Evolutionary conservation across 2,113 vertebrate species (phyloP).

Genomic region (Esox niger): DNA sequence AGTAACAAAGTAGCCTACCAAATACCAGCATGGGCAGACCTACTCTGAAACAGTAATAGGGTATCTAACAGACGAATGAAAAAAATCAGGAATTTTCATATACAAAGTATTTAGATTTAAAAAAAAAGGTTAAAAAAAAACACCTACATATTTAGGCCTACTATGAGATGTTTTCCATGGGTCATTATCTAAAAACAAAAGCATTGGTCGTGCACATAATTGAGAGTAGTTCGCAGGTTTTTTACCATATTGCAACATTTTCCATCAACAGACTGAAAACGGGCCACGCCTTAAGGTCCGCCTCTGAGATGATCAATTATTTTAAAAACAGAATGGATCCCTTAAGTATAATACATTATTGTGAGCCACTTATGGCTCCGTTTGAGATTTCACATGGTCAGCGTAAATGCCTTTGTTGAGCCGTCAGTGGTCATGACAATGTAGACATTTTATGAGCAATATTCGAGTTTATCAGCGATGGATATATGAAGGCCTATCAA

Average conservation of each 20-base stretch:
- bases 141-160: no score
- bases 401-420: not conserved
- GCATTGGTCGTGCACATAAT: not conserved
- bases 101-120: no score
- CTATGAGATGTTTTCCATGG: no score
- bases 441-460: not conserved
- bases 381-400: not conserved
- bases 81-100: no score
- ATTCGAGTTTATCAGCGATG: not conserved
- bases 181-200: not conserved
- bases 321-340: constrained; percentile 38
- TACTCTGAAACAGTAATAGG: no score
- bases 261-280: not conserved
- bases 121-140: no score
- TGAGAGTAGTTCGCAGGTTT: not conserved
- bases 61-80: no score
- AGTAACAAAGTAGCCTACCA: not conserved
- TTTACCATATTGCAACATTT: not conserved
- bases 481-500: not conserved
- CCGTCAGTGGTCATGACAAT: not conserved
- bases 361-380: not conserved
- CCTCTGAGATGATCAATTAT: constrained; percentile 20
- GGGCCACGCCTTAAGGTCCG: constrained; percentile 4
- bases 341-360: not conserved
- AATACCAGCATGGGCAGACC: no score